A percentile compares a stretch with the other conserved stretches of the same genome.
phyloP scores from a whole-genome alignment of 1,140 invertebrate genomes.

The Odontomachus brunneus region DNA sequence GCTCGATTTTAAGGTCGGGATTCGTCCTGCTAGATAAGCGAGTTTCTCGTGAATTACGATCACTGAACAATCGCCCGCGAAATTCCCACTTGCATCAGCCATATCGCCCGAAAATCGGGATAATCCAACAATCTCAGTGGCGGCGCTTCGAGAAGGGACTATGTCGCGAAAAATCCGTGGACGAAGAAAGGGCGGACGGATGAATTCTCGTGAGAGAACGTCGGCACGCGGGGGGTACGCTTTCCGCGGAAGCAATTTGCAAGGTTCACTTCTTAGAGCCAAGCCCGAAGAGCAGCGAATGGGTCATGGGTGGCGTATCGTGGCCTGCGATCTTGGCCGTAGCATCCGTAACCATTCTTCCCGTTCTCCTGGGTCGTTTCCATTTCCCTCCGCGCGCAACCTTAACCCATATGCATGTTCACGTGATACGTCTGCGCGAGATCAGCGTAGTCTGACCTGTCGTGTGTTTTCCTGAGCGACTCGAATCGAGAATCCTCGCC shows the following conservation, averaged over 20 bases:
- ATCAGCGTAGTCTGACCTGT: conserved; percentile 24
- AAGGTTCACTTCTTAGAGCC: conserved; percentile 59
- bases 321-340: conserved; percentile 58
- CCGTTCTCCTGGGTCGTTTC: conserved; percentile 33
- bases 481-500: conserved; percentile 5
- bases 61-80: conserved; percentile 30
- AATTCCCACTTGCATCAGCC: conserved; percentile 50
- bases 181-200: conserved; percentile 1
- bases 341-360: conserved; percentile 49
- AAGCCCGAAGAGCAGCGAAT: conserved; percentile 29
- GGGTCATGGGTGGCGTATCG: conserved; percentile 57
- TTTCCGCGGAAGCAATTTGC: conserved; percentile 66
- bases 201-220: conserved; percentile 31
- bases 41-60: conserved; percentile 36
- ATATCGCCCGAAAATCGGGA: conserved; percentile 48
- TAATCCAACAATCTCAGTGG: conserved; percentile 33
- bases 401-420: conserved; percentile 35
- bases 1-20: conserved; percentile 38
- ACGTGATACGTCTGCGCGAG: neutral
- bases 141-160: neutral
- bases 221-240: neutral
- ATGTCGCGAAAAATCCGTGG: conserved; percentile 34
- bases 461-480: conserved; percentile 13
- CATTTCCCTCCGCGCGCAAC: conserved; percentile 45
- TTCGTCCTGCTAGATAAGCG: conserved; percentile 37